Conservation (phyloP, 2,113 vertebrate species). For the Microcebus griseorufus region DNA sequence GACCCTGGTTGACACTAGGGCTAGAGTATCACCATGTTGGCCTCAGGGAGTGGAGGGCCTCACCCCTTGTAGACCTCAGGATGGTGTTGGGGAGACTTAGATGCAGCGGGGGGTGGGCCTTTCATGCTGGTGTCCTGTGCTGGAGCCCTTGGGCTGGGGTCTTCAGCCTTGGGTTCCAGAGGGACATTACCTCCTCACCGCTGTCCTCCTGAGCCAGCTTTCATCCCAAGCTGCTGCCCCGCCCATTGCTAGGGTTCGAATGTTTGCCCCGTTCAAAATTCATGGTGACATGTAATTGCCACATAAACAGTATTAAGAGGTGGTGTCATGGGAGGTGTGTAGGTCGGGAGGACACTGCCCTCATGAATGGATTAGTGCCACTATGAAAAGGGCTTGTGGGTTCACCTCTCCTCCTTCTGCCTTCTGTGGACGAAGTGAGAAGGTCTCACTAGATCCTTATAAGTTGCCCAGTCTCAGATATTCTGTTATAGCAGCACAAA, state of each 20-base stretch:
- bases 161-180: not conserved
- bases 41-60: not conserved
- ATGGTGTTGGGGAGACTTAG: not conserved
- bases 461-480: not conserved
- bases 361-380: not conserved
- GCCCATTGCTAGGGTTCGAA: not conserved
- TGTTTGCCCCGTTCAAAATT: not conserved
- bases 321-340: not conserved
- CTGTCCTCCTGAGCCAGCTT: not conserved
- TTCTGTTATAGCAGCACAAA: not conserved
- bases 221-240: not conserved
- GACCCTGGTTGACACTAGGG: not conserved
- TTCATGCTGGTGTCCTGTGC: not conserved
- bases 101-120: not conserved
- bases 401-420: not conserved
- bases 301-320: not conserved
- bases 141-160: not conserved
- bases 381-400: not conserved
- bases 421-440: not conserved
- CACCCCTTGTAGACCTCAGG: fast-evolving
- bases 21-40: not conserved
- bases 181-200: fast-evolving
- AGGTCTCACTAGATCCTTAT: not conserved
- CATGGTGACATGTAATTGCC: not conserved
- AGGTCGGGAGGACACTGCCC: not conserved